Percentiles rank a stretch among this genome's conserved stretches.
phyloP scores from a whole-genome alignment of 1,140 invertebrate genomes.

The Drosophila neocordata region DNA sequence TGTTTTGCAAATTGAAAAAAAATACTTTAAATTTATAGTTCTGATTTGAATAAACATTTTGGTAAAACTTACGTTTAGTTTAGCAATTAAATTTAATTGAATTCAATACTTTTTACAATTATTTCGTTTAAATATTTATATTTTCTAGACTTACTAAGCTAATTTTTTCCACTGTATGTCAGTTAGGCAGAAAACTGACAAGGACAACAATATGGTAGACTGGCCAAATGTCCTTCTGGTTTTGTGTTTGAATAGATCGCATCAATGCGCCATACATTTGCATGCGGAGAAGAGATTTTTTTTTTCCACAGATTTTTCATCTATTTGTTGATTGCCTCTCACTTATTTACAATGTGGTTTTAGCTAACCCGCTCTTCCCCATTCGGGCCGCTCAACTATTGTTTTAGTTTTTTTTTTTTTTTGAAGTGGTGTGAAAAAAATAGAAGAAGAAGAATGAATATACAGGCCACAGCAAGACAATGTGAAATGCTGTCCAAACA shows the following conservation, averaged over 20 bases:
- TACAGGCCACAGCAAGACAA: neutral
- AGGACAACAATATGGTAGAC: neutral
- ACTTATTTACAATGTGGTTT: conserved; percentile 8
- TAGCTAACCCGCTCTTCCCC: no score
- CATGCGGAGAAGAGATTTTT: neutral
- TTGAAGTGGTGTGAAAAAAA: conserved; percentile 1
- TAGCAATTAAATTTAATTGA: no score
- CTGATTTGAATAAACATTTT: no score
- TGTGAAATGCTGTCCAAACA: neutral
- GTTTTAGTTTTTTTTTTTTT: conserved; percentile 3
- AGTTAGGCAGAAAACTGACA: conserved; percentile 1
- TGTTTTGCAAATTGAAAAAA: no score
- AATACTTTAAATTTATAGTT: no score
- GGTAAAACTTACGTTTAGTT: no score
- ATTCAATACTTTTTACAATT: no score
- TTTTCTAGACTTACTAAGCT: no score
- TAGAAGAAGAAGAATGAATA: no score
- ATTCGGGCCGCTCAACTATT: neutral
- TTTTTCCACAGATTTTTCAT: conserved; percentile 4
- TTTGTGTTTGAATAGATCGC: neutral
- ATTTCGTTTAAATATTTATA: no score
- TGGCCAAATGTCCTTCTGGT: conserved; percentile 3
- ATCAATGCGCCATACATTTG: conserved; percentile 2
- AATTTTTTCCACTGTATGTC: neutral
- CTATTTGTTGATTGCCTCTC: conserved; percentile 8